Evolutionary conservation across 2,113 vertebrate species (phyloP).

Genomic region (Balaenoptera acutorostrata): DNA sequence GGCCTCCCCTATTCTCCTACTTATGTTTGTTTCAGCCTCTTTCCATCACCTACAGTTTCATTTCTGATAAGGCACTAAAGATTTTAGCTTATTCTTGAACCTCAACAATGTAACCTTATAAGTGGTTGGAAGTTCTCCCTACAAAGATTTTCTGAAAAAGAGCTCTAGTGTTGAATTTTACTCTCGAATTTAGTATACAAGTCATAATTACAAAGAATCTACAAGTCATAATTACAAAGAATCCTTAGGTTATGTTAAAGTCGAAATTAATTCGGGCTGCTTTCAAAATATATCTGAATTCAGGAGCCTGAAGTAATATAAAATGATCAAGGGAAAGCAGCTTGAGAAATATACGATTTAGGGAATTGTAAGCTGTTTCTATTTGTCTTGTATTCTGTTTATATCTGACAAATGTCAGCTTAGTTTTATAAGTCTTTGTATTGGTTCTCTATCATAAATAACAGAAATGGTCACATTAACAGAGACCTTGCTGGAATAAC

Average conservation of each 20-base stretch:
- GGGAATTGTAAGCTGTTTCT: constrained; percentile 46
- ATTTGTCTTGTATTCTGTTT: constrained; percentile 46
- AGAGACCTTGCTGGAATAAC: background rate
- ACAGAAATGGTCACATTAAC: constrained; percentile 31
- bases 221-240: constrained; percentile 25
- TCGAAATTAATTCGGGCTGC: background rate
- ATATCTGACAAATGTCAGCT: constrained; percentile 60
- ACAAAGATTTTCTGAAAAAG: constrained; percentile 43
- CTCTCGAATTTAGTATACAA: constrained; percentile 10
- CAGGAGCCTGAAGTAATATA: constrained; percentile 51
- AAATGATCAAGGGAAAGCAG: constrained; percentile 60
- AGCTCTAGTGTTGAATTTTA: constrained; percentile 24
- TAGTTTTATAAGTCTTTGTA: constrained; percentile 73
- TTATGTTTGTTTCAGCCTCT: background rate
- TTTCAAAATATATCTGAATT: constrained; percentile 29
- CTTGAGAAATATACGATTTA: constrained; percentile 48
- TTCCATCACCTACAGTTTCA: background rate
- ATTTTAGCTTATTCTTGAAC: constrained; percentile 21
- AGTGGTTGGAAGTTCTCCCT: constrained; percentile 6
- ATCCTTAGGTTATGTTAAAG: background rate
- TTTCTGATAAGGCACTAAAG: background rate
- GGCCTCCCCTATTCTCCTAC: background rate
- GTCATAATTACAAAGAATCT: constrained; percentile 35
- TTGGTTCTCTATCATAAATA: constrained; percentile 68
- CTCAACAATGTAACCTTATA: constrained; percentile 9